Conservation (phyloP, 2,113 vertebrate genomes). For the Microcebus murinus region DNA sequence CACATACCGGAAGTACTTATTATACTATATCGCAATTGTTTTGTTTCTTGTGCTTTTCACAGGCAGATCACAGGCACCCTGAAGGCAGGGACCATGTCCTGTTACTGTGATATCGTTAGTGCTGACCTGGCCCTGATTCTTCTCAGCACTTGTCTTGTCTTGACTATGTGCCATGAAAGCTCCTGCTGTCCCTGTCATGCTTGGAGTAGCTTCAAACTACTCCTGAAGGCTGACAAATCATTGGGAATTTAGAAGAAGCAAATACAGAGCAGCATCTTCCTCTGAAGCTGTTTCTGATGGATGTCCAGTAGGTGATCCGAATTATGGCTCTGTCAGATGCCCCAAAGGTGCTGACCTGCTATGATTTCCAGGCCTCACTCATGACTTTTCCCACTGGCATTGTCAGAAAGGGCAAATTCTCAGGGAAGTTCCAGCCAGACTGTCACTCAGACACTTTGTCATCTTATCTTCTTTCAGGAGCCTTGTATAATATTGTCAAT, state of each 20-base stretch:
- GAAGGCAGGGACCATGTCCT: not conserved
- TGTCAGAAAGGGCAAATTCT: not conserved
- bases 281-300: not conserved
- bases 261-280: not conserved
- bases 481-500: not conserved
- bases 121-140: too few species aligned
- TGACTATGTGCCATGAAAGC: not conserved
- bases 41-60: not conserved
- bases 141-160: not conserved
- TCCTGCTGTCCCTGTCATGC: too few species aligned
- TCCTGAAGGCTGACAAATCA: not conserved
- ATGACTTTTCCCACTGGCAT: not conserved
- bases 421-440: not conserved
- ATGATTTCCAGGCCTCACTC: not conserved
- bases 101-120: not conserved
- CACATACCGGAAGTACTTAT: not conserved
- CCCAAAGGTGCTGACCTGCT: not conserved
- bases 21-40: not conserved
- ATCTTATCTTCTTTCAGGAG: not conserved
- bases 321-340: not conserved
- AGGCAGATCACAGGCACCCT: not conserved
- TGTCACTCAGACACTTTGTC: not conserved
- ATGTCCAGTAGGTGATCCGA: not conserved
- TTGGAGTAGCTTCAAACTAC: not conserved
- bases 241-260: not conserved